Evolutionary conservation across 2,888 invertebrate species (phyloP), one percentile per base, ranked within the genome.

Genomic region (Gryllus longicercus): DNA sequence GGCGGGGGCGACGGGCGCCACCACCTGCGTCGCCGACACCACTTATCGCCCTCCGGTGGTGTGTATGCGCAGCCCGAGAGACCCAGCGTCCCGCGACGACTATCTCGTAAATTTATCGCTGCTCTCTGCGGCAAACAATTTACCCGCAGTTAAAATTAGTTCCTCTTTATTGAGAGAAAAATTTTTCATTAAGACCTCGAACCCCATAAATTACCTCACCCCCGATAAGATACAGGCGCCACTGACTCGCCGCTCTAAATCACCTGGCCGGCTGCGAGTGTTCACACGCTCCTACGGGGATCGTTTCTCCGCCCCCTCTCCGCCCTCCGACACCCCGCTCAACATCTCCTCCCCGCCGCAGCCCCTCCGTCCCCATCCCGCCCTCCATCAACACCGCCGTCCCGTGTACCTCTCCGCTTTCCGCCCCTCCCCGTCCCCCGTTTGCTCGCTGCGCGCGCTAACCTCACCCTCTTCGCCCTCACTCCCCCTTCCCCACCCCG

Each of bases 111-210:
- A 63, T 63, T 63, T 63, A 63, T 63, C 63, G n/a, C 63, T 38
- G 63, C 63, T 63, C 63, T 63, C 63, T 18, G 63, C 63, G 4
- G 63, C 63, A 63, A 63, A 63, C 63, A 63, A 63, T 63, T 63
- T 63, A 14, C 63, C 63, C 63, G 63, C 16, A 14, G 63, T 63
- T 63, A 63, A 63, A 63, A 63, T 63, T 63, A 63, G 63, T n/a
- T 63, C 63, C n/a, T 63, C 63, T 63, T 63, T 63, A 63, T 63
- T 63, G 63, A 63, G 63, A 63, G 63, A 63, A 63, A 63, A 63
- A 63, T 63, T 63, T 63, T 63, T 63, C 63, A 63, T 63, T 63
- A 63, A 63, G 63, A 63, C n/a, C 12, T n/a, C 12, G n/a, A 18
- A n/a, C 63, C 63, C n/a, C 63, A 63, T 63, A 63, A 63, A 63